Percentiles rank a stretch among this genome's conserved stretches.
These are phyloP conservation scores for Trilocha varians DNA, from an alignment of 2,888 invertebrate species.

Conservation along the genomic window DNA sequence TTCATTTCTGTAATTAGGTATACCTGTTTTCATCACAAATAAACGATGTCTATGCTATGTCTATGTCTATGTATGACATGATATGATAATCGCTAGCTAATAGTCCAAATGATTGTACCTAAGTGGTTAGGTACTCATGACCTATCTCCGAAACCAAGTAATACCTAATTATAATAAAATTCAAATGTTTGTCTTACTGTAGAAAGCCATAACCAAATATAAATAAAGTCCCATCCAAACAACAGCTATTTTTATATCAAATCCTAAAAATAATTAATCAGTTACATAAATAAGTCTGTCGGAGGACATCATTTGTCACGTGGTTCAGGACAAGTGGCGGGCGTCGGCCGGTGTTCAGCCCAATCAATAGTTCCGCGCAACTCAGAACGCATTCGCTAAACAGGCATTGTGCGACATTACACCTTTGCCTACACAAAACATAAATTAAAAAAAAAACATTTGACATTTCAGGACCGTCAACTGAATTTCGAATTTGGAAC, in stretches of 20 bases:
- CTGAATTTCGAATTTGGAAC: conserved; percentile 14
- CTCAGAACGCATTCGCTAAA: conserved; percentile 24
- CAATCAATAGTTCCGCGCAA: conserved; percentile 60
- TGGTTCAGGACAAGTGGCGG: conserved; percentile 29
- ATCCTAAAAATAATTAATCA: conserved; percentile 1
- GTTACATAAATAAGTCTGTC: conserved; percentile 3
- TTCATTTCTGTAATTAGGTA: no score
- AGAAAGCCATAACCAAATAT: no score
- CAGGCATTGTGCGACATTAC: conserved; percentile 28
- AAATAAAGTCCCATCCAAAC: no score
- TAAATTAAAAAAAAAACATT: conserved; percentile 1
- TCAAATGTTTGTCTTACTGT: no score
- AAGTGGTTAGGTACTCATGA: no score
- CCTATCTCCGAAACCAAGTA: no score
- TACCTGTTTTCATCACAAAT: no score
- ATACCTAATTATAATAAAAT: no score
- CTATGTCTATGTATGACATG: no score
- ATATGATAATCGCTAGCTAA: no score
- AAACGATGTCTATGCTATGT: no score
- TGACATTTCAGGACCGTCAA: conserved; percentile 6
- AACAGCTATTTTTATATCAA: background rate
- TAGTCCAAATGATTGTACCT: no score
- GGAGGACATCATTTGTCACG: conserved; percentile 34
- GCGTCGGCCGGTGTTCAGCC: conserved; percentile 34
- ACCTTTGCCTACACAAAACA: conserved; percentile 15